Percentiles rank a stretch among this genome's conserved stretches.
Conservation (phyloP, 2,888 invertebrate genomes). For the Alentia gelatinosa region DNA sequence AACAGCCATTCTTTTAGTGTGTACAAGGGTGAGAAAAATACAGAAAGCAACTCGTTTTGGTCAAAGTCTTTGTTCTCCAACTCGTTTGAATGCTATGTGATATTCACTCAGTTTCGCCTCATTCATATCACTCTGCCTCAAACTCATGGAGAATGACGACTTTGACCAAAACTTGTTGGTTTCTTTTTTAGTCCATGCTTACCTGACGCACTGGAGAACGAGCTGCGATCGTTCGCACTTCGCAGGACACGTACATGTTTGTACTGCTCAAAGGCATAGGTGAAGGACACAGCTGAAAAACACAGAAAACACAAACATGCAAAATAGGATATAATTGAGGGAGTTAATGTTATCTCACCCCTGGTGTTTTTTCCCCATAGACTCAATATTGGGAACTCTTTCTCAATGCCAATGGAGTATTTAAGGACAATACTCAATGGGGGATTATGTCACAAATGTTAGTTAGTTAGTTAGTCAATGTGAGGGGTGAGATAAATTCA, state of each 20-base stretch:
- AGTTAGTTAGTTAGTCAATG: too few relatives aligned
- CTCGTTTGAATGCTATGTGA: neutral
- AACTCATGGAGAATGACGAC: too few relatives aligned
- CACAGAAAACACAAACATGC: neutral
- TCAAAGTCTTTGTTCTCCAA: neutral
- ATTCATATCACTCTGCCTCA: too few relatives aligned
- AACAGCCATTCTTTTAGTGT: too few relatives aligned
- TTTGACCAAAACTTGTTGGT: neutral
- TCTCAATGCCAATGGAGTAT: neutral
- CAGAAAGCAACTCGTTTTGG: too few relatives aligned
- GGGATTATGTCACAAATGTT: too few relatives aligned
- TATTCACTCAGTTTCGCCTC: too few relatives aligned
- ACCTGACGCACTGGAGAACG: neutral
- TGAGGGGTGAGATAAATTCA: too few relatives aligned
- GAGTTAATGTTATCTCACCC: neutral
- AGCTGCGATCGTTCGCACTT: neutral
- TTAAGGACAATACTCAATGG: too few relatives aligned
- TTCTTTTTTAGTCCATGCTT: neutral
- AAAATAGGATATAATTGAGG: neutral
- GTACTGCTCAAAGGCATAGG: conserved; percentile 3
- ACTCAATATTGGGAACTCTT: neutral
- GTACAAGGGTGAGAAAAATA: too few relatives aligned
- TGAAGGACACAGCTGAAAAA: neutral
- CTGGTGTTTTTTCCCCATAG: neutral
- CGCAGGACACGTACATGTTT: neutral